Conservation (phyloP, 2,888 invertebrate species). For the Cheilosia grossa region DNA sequence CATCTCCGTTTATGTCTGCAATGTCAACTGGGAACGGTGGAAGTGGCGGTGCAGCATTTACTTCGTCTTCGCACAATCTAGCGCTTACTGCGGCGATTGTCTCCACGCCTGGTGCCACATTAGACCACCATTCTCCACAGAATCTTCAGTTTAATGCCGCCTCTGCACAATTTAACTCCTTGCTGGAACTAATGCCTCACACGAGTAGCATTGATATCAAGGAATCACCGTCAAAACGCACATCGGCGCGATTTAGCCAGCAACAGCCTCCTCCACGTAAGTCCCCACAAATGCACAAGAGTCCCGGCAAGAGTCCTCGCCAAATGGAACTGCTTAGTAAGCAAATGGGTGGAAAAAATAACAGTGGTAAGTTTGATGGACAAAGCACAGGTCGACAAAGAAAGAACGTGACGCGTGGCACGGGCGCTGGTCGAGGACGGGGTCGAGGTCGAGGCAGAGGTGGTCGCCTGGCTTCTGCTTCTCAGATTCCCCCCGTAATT, state of each 20-base stretch:
- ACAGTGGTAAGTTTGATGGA: slow-evolving; percentile 52
- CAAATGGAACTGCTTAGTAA: slow-evolving; percentile 84
- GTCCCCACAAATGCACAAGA: slow-evolving; percentile 87
- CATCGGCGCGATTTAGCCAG: slow-evolving; percentile 78
- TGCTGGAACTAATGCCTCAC: slow-evolving; percentile 77
- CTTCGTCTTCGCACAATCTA: slow-evolving; percentile 92
- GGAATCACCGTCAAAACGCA: slow-evolving; percentile 80
- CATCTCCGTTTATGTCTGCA: slow-evolving; percentile 77
- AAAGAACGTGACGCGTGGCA: slow-evolving; percentile 81
- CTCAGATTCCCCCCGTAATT: slow-evolving; percentile 80
- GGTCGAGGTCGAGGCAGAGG: slow-evolving; percentile 84
- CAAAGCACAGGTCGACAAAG: slow-evolving; percentile 79
- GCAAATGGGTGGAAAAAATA: slow-evolving; percentile 77
- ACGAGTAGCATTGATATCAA: slow-evolving; percentile 75
- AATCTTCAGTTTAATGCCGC: slow-evolving; percentile 75
- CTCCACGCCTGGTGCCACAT: slow-evolving; percentile 84
- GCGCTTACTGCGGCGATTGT: slow-evolving; percentile 92
- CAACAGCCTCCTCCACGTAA: slow-evolving; percentile 81
- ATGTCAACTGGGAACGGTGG: slow-evolving; percentile 61
- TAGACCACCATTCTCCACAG: slow-evolving; percentile 77
- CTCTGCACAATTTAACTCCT: slow-evolving; percentile 67
- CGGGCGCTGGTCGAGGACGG: slow-evolving; percentile 79
- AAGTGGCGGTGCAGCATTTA: slow-evolving; percentile 89
- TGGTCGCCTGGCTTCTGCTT: slow-evolving; percentile 79
- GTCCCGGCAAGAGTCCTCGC: slow-evolving; percentile 88